Percentiles rank a stretch among this genome's conserved stretches.
phyloP scores from a whole-genome alignment of 2,888 invertebrate species.

The Drosophila longiperda region DNA sequence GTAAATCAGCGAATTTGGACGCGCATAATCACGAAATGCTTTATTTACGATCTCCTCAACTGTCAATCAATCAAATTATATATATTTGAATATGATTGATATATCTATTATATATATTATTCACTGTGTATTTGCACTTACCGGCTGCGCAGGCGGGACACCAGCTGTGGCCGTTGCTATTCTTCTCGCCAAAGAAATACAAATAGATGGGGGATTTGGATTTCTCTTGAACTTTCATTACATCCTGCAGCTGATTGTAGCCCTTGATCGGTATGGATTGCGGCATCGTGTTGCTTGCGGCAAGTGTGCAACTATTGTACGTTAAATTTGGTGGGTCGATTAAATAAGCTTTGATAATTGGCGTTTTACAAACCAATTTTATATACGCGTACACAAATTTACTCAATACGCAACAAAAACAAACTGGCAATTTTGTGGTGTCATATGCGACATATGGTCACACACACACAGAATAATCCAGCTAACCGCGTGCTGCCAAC shows the following conservation, averaged over 20 bases:
- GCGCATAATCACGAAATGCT: constrained; percentile 86
- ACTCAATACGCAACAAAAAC: constrained; percentile 6
- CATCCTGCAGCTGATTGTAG: constrained; percentile 46
- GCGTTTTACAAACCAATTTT: constrained; percentile 29
- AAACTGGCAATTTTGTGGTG: constrained; percentile 20
- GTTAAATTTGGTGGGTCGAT: not conserved
- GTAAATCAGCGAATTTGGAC: constrained; percentile 87
- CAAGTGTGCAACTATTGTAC: not conserved
- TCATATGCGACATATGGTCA: constrained; percentile 5
- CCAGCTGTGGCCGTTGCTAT: constrained; percentile 89
- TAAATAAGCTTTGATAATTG: constrained; percentile 32
- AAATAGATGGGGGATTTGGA: constrained; percentile 62
- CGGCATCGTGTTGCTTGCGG: constrained; percentile 44
- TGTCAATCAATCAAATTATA: constrained; percentile 4
- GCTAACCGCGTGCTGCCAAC: constrained; percentile 18
- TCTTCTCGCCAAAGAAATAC: constrained; percentile 42
- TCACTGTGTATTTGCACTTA: constrained; percentile 83
- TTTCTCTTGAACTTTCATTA: constrained; percentile 41
- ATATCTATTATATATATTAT: not conserved
- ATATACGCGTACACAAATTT: constrained; percentile 25
- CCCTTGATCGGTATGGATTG: constrained; percentile 53
- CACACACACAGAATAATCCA: not conserved
- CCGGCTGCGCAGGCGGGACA: constrained; percentile 94
- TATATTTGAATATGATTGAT: not conserved
- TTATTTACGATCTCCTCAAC: constrained; percentile 88